Base-by-base conservation (phyloP, 2,888 invertebrate species). In the Bembecia ichneumoniformis region DNA sequence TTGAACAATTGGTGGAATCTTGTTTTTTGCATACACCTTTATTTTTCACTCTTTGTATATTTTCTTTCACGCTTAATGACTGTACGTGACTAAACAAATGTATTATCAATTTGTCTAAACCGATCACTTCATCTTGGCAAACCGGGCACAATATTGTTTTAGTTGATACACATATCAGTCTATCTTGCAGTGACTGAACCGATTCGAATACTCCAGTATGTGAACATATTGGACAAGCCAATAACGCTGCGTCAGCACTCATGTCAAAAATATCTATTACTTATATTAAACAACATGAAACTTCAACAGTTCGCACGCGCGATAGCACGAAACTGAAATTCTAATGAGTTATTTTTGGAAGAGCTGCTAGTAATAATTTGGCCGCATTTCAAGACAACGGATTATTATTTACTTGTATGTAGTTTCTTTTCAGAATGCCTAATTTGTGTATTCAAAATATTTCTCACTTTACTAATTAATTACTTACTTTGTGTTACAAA, bases 71-170 rank as follows among this genome's bases (percentile, higher is more conserved):
- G 47, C 64, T 57, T 56, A 74, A 57, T 51, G 89, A 67, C 58
- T 81, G 79, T 3, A 91, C 89, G 69, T 95, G 95, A 52, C 91
- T 91, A 66, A 95, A 94, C 57, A 95, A 83, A 76, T 95, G 95
- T 65, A 95, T 94, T 0, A 95, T 95, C 48, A 95, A 82, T 81
- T 95, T 95, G 73, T 95, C 95, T 56, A 95, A 87, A 1, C 95
- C 95, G 55, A 90, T 79, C 15, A 95, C 84, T 59, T 91, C 84
- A 64, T 94, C 94, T 63, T 91, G 90, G 69, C 95, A 95, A 53
- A 95, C 90, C 11, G 95, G 95, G 70, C 95, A 95, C 49, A 89
- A 71, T 58, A 95, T 82, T 55, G 91, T 92, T 54, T 93, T 91
- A 47, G 93, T 94, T 13, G 94, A 93, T 43, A 93, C 93, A 64